Percentiles rank a stretch among this genome's conserved stretches.
Evolutionary conservation across 2,797 vertebrate species (phyloP).

Genomic region (Parambassis ranga): DNA sequence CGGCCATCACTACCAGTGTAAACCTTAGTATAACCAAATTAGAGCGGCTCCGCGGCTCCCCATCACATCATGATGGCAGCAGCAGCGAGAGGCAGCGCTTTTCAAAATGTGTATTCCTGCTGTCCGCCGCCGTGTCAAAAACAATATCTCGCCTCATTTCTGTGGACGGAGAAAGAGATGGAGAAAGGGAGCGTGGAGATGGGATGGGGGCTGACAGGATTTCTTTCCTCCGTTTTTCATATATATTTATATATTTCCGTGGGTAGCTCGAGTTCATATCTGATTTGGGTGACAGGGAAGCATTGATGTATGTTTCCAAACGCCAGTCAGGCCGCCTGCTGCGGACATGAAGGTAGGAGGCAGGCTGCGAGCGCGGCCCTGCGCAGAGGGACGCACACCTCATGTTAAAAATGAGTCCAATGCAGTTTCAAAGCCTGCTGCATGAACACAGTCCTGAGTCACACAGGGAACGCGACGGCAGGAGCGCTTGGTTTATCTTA

Average conservation of each 20-base stretch:
- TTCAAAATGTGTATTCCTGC: constrained; percentile 65
- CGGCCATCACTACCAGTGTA: constrained; percentile 67
- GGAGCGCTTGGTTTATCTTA: constrained; percentile 30
- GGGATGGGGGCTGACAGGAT: neutral
- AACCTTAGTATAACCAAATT: constrained; percentile 84
- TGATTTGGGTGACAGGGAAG: constrained; percentile 57
- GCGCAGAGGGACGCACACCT: neutral
- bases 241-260: constrained; percentile 47
- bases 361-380: neutral
- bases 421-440: neutral
- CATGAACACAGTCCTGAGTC: neutral
- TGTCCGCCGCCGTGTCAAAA: constrained; percentile 78
- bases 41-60: constrained; percentile 67
- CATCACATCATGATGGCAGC: constrained; percentile 82
- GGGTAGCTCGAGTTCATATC: constrained; percentile 41
- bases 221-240: constrained; percentile 24
- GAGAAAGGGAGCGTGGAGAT: too few species aligned
- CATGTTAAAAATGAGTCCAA: neutral
- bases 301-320: constrained; percentile 43
- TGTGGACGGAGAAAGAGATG: constrained; percentile 34
- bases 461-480: neutral
- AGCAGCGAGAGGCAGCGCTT: constrained; percentile 67
- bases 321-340: constrained; percentile 3
- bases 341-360: neutral
- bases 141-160: constrained; percentile 74